Base-by-base conservation (phyloP, 30 jellyfish, hydroid and myxozoan species). In the Catostylus mosaicus region DNA sequence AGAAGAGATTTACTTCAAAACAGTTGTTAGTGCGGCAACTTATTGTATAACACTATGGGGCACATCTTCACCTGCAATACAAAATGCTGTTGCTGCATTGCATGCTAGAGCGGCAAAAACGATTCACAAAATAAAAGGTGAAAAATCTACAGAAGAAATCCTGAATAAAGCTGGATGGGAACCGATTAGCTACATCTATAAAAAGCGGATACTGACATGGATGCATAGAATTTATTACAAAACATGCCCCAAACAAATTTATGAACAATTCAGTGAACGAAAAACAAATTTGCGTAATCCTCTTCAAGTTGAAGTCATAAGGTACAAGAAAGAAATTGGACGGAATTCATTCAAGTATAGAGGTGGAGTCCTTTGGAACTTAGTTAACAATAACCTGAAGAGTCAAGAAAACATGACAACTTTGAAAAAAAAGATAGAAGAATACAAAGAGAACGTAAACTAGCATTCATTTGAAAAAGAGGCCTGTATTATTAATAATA, bases 11-110 rank as follows among this genome's bases (percentile, higher is more conserved):
- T 78, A 62, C 70, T 78, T 56, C 89, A 78, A 78, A 78, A 57
- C 60, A 45, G 83, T 71, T 47, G 67, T 71, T 35, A 37, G 67
- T 35, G 83, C 83, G 24, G 83, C 60, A 14, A 75, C 86, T 16
- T 75, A 75, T 54, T 75, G 86, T 51, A 75, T 75, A 48, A 32
- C 86, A 48, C 19, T 75, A 47, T 75, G 83, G 82, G 83, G 83
- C 61, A 72, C 83, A 38, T 38, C 83, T 8, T 75, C 74, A 47
- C 74, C 86, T 51, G 35, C 86, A 48, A 48, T 47, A 16, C 51
- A 47, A 35, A 52, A 75, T 18, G 75, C 59, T 23, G 37, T 75
- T 22, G 86, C 48, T 47, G 69, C 86, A 3, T 52, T 75, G 34
- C 75, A 75, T 32, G 75, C 86, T 30, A 75, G 75, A 75, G 75